Base-by-base conservation (phyloP, 2,113 vertebrate species). In the Hippocampus abdominalis region DNA sequence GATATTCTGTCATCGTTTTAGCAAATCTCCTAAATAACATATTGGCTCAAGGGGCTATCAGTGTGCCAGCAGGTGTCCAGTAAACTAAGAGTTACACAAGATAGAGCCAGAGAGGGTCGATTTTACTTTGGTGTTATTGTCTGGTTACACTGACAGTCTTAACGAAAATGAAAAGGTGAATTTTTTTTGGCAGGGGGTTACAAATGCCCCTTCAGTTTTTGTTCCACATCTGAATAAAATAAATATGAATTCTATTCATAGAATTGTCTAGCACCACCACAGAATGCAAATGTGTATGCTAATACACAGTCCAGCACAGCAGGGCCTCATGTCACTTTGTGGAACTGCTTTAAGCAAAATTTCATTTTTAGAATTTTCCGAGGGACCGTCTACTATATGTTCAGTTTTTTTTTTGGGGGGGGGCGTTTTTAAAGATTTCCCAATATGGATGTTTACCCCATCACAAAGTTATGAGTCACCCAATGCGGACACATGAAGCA, bases 351-450 rank as follows among this genome's bases (percentile, higher is more conserved):
- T 21, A 23, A 1, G 21, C 51, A 54, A 23, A 59, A 60, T 60
- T 32, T 4, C n/a, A 60, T 60, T 60, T 16, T 32, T 32, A 60
- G n/a, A 3, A n/a, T 5, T 32, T 60, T 60, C 20, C 4, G 57
- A 4, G 27, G 32, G 32, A 36, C 32, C 32, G 10, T 27, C 29
- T 5, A 9, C 16, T 20, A 18, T 32, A 29, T 60, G 61, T 40
- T 21, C 16, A 8, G 66, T 42, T 79, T 80, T 69, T 65, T 69
- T 68, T 46, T 39, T 36, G 5, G 32, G 32, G 32, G 32, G 32
- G 5, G 27, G 12, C 29, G 51, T 76, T 66, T 72, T 54, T 67
- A 82, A 23, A 54, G 8, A 51, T 16, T 16, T 9, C 49, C 21
- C 49, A 49, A 49, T 7, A 51, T n/a, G 7, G 20, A 51, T 51